A percentile compares a stretch with the other conserved stretches of the same genome.
These are phyloP conservation scores for Chrysomallon squamiferum DNA, from an alignment of 1,140 invertebrate genomes.

Conservation along the genomic window DNA sequence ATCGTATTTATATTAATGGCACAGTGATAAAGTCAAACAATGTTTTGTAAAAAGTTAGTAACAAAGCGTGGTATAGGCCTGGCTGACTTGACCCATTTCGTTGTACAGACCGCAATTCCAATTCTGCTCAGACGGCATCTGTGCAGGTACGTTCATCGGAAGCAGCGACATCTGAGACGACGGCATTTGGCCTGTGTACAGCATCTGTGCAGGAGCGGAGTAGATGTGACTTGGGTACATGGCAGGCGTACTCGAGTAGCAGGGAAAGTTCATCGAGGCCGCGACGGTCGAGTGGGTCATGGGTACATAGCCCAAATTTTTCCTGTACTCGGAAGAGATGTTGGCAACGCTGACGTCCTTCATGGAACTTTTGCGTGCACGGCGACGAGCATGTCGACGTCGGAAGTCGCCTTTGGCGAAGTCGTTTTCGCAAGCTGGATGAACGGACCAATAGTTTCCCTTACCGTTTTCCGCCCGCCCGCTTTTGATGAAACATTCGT, in stretches of 20 bases:
- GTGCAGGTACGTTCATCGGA: no score
- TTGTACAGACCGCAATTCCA: no score
- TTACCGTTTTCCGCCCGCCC: constrained; percentile 88
- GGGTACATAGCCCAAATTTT: neutral
- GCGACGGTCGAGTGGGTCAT: neutral
- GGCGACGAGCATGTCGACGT: constrained; percentile 83
- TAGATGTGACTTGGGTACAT: neutral
- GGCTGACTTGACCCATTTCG: no score
- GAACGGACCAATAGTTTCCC: constrained; percentile 96
- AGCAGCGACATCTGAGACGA: no score
- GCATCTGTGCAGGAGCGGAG: no score
- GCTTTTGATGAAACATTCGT: constrained; percentile 97
- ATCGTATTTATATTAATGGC: no score
- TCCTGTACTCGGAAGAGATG: neutral
- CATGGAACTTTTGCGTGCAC: constrained; percentile 9
- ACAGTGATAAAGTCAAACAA: no score
- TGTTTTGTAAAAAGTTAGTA: no score
- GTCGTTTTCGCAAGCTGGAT: constrained; percentile 94
- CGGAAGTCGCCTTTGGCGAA: constrained; percentile 94
- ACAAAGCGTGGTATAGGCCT: no score
- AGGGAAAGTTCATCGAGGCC: neutral
- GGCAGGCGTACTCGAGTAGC: neutral
- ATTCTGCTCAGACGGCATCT: no score
- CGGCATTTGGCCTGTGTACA: no score
- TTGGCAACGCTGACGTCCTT: neutral